Base-by-base conservation (phyloP, 2,797 vertebrate genomes). In the Amblyopsis hoosieri region DNA sequence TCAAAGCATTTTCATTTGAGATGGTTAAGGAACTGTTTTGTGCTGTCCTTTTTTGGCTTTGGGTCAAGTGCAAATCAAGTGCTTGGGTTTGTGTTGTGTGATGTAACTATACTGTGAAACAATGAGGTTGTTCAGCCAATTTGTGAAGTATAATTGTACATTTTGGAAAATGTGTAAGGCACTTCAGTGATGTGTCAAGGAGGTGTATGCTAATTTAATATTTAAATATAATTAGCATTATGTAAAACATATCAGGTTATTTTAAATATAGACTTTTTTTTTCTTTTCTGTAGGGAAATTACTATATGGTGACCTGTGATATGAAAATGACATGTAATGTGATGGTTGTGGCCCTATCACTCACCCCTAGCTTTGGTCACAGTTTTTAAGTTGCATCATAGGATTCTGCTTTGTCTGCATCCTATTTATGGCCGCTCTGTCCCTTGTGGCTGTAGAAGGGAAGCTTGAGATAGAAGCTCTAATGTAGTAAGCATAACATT, bases 371-470 rank as follows among this genome's bases (percentile, higher is more conserved):
- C 9, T 42, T 42, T 42, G 37, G 37, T 10, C 3, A 31, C 61
- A 54, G 66, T 77, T 82, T 58, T 80, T 46, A 78, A 76, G 72
- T 76, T 78, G 70, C 79, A 68, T 72, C 73, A 74, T 64, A 72
- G 48, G 72, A 72, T 71, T 61, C 74, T 71, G 71, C 69, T 70
- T 76, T 76, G 80, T 78, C 79, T 85, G 67, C 71, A 80, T 89
- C 86, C 84, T 86, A 82, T 89, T 85, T 84, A 75, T 81, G 67
- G 69, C 72, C 76, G 54, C 42, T 79, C 67, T 70, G 65, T 74
- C 61, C 79, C 64, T 65, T 11, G 51, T 63, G 46, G 69, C 57
- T 66, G 33, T 54, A 51, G 60, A 58, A 67, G 66, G 3, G 74
- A 82, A 73, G 71, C 29, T 58, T 58, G 33, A 64, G 54, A 71